Evolutionary conservation across 2,888 invertebrate species (phyloP), one percentile per base, ranked within the genome.

Genomic region (Lasioglossum leucozonium): DNA sequence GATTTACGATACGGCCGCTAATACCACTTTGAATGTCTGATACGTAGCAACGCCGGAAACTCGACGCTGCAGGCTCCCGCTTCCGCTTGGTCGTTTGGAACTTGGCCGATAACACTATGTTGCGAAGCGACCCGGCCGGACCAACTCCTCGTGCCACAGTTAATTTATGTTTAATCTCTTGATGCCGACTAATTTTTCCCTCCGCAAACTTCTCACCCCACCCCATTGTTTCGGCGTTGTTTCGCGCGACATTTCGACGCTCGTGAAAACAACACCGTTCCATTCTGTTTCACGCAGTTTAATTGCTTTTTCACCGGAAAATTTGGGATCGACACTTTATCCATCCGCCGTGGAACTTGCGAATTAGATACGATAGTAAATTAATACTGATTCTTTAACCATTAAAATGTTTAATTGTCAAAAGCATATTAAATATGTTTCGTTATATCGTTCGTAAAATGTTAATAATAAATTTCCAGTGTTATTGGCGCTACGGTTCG

Each of bases 1-100:
- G 87, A 89, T 89, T 89, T 89, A 89, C 84, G 88, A 77, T 69
- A 72, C 77, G 42, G 44, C 62, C 82, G 37, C 84, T 88, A 89
- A 89, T 88, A 85, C 81, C 86, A 72, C 88, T 85, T 82, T 86
- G 89, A 89, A 88, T 86, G 88, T 80, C 84, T 82, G 88, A 89
- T 89, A 89, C 83, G 84, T 88, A 75, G 82, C 81, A 82, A 85
- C 85, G 84, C 80, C 80, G 82, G 86, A 83, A 87, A 85, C 86
- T 75, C 82, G 40, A 71, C 77, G 73, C 81, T 80, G 55, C 82
- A 72, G 80, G 77, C 73, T 34, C 47, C 79, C 77, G 74, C 71
- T 88, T 88, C 77, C 83, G 86, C 69, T 67, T 47, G 67, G 81
- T 78, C 84, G 82, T 84, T 87, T 77, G 62, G 79, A 81, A 87